phyloP scores from a whole-genome alignment of 2,888 invertebrate species.

The Dromius quadrimaculatus region DNA sequence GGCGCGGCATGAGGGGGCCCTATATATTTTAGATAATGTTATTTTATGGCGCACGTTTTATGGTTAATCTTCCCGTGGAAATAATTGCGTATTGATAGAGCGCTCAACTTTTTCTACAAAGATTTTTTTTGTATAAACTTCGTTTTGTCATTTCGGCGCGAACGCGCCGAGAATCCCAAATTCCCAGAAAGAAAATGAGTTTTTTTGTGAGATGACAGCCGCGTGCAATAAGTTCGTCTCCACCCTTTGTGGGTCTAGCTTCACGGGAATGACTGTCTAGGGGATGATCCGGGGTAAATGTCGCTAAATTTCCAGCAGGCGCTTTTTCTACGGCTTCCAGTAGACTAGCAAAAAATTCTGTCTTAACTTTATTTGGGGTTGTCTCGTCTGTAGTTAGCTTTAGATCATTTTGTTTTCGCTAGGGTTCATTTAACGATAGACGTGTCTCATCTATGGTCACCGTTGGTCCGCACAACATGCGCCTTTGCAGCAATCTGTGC shows the following conservation, averaged over 20 bases:
- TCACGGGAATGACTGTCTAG: slow-evolving; percentile 43
- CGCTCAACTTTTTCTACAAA: slow-evolving; percentile 18
- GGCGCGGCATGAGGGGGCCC: slow-evolving; percentile 28
- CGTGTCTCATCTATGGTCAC: slow-evolving; percentile 49
- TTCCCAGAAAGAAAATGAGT: slow-evolving; percentile 49
- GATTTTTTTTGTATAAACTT: slow-evolving; percentile 1
- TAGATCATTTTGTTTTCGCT: slow-evolving; percentile 18
- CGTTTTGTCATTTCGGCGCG: slow-evolving; percentile 23
- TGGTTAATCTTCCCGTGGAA: slow-evolving; percentile 49
- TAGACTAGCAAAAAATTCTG: slow-evolving; percentile 5
- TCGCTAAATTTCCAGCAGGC: slow-evolving; percentile 50
- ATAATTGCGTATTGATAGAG: slow-evolving; percentile 51
- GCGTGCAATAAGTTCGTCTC: slow-evolving; percentile 36
- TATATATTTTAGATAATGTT: slow-evolving; percentile 52
- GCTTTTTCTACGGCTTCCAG: slow-evolving; percentile 14
- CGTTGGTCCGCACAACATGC: slow-evolving; percentile 38
- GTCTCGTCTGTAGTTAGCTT: slow-evolving; percentile 15
- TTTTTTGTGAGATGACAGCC: slow-evolving; percentile 39
- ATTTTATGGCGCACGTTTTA: slow-evolving; percentile 47
- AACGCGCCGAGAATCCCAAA: slow-evolving; percentile 45
- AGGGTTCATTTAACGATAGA: slow-evolving; percentile 51
- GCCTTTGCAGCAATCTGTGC: not conserved
- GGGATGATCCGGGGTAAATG: slow-evolving; percentile 51
- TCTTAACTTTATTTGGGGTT: not conserved
- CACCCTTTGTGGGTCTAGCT: slow-evolving; percentile 1